Evolutionary conservation across 2,888 invertebrate species (phyloP).

Genomic region (Leptinotarsa peninsularis): DNA sequence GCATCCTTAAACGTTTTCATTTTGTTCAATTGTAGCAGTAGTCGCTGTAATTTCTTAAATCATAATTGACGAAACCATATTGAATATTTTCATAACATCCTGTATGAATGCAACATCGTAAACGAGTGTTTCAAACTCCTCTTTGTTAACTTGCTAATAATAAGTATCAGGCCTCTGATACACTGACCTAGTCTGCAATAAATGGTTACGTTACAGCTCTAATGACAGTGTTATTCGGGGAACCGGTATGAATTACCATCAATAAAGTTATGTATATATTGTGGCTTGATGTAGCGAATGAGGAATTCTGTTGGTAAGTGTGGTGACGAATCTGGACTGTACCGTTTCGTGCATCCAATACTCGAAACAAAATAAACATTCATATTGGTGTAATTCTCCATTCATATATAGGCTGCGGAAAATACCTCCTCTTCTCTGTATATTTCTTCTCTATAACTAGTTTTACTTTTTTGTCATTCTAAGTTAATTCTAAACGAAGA

Average conservation of each 20-base stretch:
- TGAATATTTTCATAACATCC: conserved; percentile 12
- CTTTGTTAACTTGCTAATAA: conserved; percentile 36
- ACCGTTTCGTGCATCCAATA: too few relatives aligned
- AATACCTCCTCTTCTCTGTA: too few relatives aligned
- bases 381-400: too few relatives aligned
- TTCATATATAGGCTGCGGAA: too few relatives aligned
- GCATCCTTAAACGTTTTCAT: too few relatives aligned
- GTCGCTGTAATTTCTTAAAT: neutral
- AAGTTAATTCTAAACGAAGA: too few relatives aligned
- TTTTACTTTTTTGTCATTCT: too few relatives aligned
- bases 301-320: neutral
- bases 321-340: neutral
- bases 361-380: too few relatives aligned
- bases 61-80: neutral
- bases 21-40: too few relatives aligned
- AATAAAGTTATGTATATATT: conserved; percentile 21
- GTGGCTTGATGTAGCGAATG: conserved; percentile 8
- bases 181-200: conserved; percentile 38
- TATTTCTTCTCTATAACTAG: too few relatives aligned
- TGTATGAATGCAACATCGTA: conserved; percentile 25
- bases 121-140: conserved; percentile 36
- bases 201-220: conserved; percentile 33
- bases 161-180: conserved; percentile 33
- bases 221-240: conserved; percentile 27
- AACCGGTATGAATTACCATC: conserved; percentile 20